Conservation (phyloP, 2,113 vertebrate genomes). For the Oryzias celebensis region DNA sequence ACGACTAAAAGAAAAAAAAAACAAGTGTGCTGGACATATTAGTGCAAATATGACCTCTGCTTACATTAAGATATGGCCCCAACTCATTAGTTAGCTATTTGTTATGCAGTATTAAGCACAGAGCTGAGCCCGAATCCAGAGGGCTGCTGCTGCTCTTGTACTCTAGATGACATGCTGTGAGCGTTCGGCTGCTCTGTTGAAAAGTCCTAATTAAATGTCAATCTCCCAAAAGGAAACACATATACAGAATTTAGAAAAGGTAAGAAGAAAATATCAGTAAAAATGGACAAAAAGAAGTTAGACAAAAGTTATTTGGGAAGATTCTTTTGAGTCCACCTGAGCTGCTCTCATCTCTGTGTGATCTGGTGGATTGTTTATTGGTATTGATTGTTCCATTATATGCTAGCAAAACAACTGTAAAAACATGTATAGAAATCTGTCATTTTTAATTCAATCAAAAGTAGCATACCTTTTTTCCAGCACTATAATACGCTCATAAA, state of each 20-base stretch:
- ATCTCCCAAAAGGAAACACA: neutral
- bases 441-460: too few species aligned
- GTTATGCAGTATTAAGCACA: too few species aligned
- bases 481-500: too few species aligned
- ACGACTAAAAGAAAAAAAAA: neutral
- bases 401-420: too few species aligned
- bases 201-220: conserved; percentile 4
- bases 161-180: neutral
- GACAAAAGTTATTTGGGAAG: neutral
- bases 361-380: neutral
- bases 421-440: too few species aligned
- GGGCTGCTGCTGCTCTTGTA: too few species aligned
- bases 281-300: neutral
- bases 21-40: neutral
- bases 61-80: neutral
- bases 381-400: too few species aligned
- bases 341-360: neutral
- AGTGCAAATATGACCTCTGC: neutral
- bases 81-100: neutral
- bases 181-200: neutral
- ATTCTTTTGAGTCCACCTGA: too few species aligned
- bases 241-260: neutral
- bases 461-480: too few species aligned
- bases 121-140: too few species aligned
- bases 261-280: neutral